Percentiles rank a stretch among this genome's conserved stretches.
Conservation (phyloP, 1,140 invertebrate species). For the Trachelipus rathkii region DNA sequence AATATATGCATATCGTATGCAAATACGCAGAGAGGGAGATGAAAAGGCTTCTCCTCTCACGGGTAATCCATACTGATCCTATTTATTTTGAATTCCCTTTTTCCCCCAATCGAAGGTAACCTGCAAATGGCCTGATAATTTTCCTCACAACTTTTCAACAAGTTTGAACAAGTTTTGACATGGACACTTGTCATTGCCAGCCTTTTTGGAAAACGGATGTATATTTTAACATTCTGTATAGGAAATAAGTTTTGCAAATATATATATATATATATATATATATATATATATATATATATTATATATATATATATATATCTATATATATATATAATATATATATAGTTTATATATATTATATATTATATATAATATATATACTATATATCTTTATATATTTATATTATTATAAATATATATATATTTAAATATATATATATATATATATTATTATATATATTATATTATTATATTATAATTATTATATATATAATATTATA, state of each 20-base stretch:
- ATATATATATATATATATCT: slow-evolving; percentile 9
- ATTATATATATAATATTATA: no score
- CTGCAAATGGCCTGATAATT: neutral
- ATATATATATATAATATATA: slow-evolving; percentile 11
- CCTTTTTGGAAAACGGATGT: no score
- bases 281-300: slow-evolving; percentile 15
- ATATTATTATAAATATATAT: no score
- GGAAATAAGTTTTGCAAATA: no score
- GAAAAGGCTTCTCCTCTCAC: neutral
- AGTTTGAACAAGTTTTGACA: neutral
- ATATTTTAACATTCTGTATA: no score
- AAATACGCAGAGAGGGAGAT: neutral
- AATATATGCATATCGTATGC: neutral
- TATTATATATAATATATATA: no score
- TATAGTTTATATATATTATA: no score
- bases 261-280: neutral
- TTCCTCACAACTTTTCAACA: neutral
- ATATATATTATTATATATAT: no score
- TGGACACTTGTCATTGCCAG: neutral
- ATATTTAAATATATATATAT: no score
- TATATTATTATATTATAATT: no score
- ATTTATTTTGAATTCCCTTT: neutral
- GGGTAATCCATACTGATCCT: no score
- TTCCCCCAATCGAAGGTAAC: neutral
- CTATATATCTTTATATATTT: no score